These are phyloP conservation scores for Prostheceraeus crozeri DNA, from an alignment of 2,888 invertebrate species.

Conservation along the genomic window DNA sequence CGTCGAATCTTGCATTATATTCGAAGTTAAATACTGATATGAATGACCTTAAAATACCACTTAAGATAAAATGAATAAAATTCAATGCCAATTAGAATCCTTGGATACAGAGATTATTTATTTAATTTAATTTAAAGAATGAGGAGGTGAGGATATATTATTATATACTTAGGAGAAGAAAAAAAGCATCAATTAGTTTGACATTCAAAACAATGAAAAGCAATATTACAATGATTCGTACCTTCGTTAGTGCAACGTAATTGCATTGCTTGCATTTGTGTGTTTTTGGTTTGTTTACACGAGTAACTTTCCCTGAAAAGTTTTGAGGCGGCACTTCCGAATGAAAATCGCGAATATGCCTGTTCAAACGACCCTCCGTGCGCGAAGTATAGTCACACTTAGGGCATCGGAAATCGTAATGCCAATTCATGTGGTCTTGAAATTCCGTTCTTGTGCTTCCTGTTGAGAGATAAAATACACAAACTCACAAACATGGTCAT, in stretches of 20 bases:
- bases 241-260: slow-evolving; percentile 73
- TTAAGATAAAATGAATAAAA: too few species aligned
- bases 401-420: slow-evolving; percentile 61
- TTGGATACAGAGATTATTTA: too few species aligned
- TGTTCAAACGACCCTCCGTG: slow-evolving; percentile 60
- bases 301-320: slow-evolving; percentile 48
- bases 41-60: too few species aligned
- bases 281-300: slow-evolving; percentile 62
- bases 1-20: too few species aligned
- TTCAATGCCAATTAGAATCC: too few species aligned
- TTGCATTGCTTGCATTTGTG: slow-evolving; percentile 87
- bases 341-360: slow-evolving; percentile 61
- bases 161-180: too few species aligned
- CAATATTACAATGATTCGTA: slow-evolving; percentile 72
- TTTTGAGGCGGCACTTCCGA: slow-evolving; percentile 52
- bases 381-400: slow-evolving; percentile 61
- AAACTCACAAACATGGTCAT: too few species aligned
- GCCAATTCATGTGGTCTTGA: slow-evolving; percentile 60
- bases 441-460: slow-evolving; percentile 58
- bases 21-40: too few species aligned
- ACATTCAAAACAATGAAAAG: slow-evolving; percentile 82
- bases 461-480: slow-evolving; percentile 41
- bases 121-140: too few species aligned
- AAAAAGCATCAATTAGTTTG: slow-evolving; percentile 62
- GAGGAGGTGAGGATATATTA: too few species aligned